Evolutionary conservation across 2,888 invertebrate genomes (phyloP).

Genomic region (Chrysolina americana): DNA sequence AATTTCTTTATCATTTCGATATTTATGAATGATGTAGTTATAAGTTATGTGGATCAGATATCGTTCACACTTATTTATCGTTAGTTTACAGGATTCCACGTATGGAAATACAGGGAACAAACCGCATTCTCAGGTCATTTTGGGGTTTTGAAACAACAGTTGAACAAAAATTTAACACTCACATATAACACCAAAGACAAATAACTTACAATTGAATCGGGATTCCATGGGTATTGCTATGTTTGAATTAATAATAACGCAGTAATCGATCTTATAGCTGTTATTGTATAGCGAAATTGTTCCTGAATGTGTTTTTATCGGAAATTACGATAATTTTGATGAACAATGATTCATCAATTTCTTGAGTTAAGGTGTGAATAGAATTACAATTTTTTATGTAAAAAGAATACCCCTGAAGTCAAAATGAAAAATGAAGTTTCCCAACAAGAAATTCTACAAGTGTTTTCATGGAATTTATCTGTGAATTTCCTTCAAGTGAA

Average conservation of each 20-base stretch:
- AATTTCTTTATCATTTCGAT: no score
- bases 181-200: conserved; percentile 65
- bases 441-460: no score
- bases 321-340: neutral
- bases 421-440: no score
- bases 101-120: conserved; percentile 29
- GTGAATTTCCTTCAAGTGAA: no score
- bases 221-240: conserved; percentile 66
- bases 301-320: neutral
- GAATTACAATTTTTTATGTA: no score
- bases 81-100: neutral
- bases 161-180: conserved; percentile 47
- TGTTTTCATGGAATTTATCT: no score
- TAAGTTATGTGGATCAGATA: conserved; percentile 4
- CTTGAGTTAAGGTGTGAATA: no score
- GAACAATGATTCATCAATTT: neutral
- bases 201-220: conserved; percentile 67
- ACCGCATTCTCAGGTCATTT: conserved; percentile 43
- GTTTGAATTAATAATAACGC: conserved; percentile 64
- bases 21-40: no score
- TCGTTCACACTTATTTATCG: neutral
- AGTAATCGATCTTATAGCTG: conserved; percentile 54
- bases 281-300: conserved; percentile 27
- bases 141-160: conserved; percentile 45
- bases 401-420: no score